Conservation (phyloP, 2,797 vertebrate species). For the Diglossa cyanea region DNA sequence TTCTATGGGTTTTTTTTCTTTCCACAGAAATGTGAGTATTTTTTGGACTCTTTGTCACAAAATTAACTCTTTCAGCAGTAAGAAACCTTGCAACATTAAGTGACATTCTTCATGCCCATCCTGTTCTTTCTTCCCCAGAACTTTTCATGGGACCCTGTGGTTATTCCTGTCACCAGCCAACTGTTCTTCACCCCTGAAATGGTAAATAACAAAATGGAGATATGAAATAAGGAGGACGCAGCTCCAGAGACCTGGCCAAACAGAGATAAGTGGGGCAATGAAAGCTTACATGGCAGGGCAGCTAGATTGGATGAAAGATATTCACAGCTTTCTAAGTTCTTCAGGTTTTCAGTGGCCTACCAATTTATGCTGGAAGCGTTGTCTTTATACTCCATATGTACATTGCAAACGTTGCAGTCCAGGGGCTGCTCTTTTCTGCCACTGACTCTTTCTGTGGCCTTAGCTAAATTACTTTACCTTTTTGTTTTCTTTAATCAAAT, state of each 20-base stretch:
- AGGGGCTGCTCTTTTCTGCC: neutral
- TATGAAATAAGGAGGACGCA: neutral
- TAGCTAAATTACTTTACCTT: neutral
- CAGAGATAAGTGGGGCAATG: accelerated
- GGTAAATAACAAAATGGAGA: neutral
- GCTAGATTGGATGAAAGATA: neutral
- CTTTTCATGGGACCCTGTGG: neutral
- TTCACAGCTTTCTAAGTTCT: neutral
- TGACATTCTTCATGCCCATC: neutral
- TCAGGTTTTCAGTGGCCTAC: neutral
- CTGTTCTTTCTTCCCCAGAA: neutral
- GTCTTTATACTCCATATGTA: neutral
- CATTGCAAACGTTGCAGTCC: neutral
- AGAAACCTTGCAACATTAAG: neutral
- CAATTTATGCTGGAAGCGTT: neutral
- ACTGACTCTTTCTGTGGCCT: neutral
- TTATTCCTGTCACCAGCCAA: neutral
- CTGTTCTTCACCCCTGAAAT: neutral
- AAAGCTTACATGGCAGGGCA: neutral
- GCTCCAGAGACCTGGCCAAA: neutral
- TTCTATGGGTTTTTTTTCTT: neutral
- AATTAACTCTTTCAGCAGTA: neutral
- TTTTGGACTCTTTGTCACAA: neutral
- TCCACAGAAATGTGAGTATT: neutral
- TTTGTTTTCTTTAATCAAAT: neutral